Base-by-base conservation (phyloP, 37 sponge, comb jelly and placozoan genomes). In the Eunapius fragilis region DNA sequence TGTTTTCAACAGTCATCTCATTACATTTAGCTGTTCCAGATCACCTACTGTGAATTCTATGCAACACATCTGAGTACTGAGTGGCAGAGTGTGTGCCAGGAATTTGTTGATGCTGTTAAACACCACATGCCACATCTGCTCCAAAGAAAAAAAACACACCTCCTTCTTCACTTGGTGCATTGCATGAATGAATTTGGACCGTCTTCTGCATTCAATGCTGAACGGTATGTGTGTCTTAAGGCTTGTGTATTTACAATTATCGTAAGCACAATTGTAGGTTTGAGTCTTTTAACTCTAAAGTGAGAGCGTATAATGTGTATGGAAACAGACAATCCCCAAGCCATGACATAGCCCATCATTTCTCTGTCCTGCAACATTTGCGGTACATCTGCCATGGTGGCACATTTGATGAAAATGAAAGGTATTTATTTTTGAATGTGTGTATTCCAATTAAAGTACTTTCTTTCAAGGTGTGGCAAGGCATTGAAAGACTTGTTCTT, bases 131-230 rank as follows among this genome's bases (percentile, higher is more conserved):
- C 88, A 23, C 68, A 79, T 25, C 30, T 81, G 47, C 41, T 79
- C 25, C 30, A 76, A 25, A 82, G 47, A 26, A 58, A 47, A 2
- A 85, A 89, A 58, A 47, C 80, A 34, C 90, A 90, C 70, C 84
- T 90, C 2, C 73, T 90, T 13, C 80, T 89, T 22, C 90, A 90
- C 70, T 37, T 90, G 24, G 79, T 36, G 5, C 81, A 85, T 0
- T 35, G 49, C 47, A 84, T 89, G 49, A 70, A 37, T 9, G 90
- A 89, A 30, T 79, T 89, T 84, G 90, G 90, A 0, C 90, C 90
- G 9, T 12, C 85, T 31, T 38, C 41, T 70, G 78, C 37, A 12
- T 90, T 77, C 74, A 90, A 68, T 41, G 80, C 90, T 67, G 81
- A 90, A 72, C 85, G 90, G 90, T 90, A 68, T 34, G 58, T 30